Base-by-base conservation (phyloP, 2,888 invertebrate genomes). In the Ypsolopha scabrella region DNA sequence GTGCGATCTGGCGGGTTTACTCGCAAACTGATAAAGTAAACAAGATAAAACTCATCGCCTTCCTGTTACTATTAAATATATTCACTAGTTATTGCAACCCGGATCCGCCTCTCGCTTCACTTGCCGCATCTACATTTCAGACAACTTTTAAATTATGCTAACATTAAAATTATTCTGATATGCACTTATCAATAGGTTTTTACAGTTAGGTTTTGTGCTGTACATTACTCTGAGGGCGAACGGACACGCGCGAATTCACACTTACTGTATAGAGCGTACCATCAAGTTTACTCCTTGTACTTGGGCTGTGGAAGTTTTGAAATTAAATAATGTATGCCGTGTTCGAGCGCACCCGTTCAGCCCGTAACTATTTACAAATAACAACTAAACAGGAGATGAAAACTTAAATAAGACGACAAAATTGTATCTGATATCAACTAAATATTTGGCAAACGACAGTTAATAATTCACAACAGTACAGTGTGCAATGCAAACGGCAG, bases 141-240 rank as follows among this genome's bases (percentile, higher is more conserved):
- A 51, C 58, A 53, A 61, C 69, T 67, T 69, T 65, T 65, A 75
- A 76, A 76, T 76, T 80, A 80, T 51, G 65, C 80, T 80, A 81
- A 78, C 70, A 75, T 76, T 82, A 81, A 69, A 77, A 78, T 78
- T 82, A 80, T 68, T 74, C 73, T 83, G 83, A 83, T 83, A 83
- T 83, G 83, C 83, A 75, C 82, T 83, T 82, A 83, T 71, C 65
- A 73, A 73, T 79, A 80, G 51, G 65, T 65, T 74, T 75, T 77
- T 83, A 83, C 82, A 82, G 72, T 75, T 75, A 79, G 68, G 67
- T 80, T 50, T 83, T 83, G 82, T 83, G 83, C 83, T 83, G 80
- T 82, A 83, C 83, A 82, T 65, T 75, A 77, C 66, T 63, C 13
- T 10, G 41, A n/a, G 34, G 36, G 11, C 35, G 49, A 39, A 11